Conservation (phyloP, 2,113 vertebrate genomes). For the Struthidea cinerea region DNA sequence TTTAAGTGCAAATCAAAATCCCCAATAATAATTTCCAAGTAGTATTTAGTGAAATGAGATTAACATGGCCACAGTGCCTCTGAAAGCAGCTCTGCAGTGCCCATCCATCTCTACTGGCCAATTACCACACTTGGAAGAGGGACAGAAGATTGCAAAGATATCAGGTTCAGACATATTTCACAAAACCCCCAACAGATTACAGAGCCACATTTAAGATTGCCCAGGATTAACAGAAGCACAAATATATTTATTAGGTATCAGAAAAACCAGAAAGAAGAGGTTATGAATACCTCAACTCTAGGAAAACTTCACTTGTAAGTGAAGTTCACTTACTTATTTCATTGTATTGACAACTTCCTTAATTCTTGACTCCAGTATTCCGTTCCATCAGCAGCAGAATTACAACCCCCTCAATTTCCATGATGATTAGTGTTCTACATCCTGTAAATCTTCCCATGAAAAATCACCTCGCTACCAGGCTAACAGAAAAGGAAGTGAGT, state of each 20-base stretch:
- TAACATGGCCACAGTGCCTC: not conserved
- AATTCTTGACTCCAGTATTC: not conserved
- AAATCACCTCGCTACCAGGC: not conserved
- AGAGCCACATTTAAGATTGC: not conserved
- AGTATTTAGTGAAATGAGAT: not conserved
- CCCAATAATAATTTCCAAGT: not conserved
- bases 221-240: not conserved
- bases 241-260: not conserved
- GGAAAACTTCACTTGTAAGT: not conserved
- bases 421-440: not conserved
- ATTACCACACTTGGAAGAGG: not conserved
- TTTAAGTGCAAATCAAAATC: constrained; percentile 3
- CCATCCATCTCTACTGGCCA: not conserved
- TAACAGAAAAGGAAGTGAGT: not conserved
- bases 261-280: not conserved
- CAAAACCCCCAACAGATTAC: accelerated
- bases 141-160: not conserved
- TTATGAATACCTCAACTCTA: not conserved
- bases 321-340: not conserved
- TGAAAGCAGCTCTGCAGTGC: not conserved
- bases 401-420: not conserved
- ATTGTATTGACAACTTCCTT: not conserved
- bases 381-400: not conserved
- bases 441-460: not conserved
- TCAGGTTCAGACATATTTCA: not conserved